A percentile compares a stretch with the other conserved stretches of the same genome.
Evolutionary conservation across 2,113 vertebrate species (phyloP).

Genomic region (Ammospiza caudacuta): DNA sequence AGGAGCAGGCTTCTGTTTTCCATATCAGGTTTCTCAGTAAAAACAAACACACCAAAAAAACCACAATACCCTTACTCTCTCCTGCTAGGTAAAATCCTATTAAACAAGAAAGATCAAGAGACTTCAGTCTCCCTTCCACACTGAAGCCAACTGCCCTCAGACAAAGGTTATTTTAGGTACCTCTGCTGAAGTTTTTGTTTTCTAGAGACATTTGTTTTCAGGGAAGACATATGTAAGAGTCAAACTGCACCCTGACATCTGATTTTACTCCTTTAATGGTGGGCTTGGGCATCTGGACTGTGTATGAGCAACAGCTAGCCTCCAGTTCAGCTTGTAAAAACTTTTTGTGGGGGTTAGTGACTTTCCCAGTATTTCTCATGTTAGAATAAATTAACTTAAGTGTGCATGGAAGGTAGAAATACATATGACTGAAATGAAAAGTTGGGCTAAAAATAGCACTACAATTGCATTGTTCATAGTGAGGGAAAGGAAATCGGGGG

Average conservation of each 20-base stretch:
- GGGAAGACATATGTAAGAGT: not conserved
- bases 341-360: constrained; percentile 7
- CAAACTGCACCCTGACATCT: constrained; percentile 35
- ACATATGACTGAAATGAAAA: constrained; percentile 58
- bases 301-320: constrained; percentile 2
- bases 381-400: constrained; percentile 66
- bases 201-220: constrained; percentile 7
- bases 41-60: not conserved
- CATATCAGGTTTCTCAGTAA: not conserved
- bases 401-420: constrained; percentile 42
- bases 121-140: not conserved
- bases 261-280: constrained; percentile 41
- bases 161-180: not conserved
- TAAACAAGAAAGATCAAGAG: not conserved
- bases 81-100: not conserved
- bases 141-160: not conserved
- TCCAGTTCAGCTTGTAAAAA: constrained; percentile 42
- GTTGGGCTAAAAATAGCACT: constrained; percentile 48
- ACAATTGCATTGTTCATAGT: constrained; percentile 52
- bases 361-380: constrained; percentile 33
- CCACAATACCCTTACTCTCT: not conserved
- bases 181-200: not conserved
- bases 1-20: not conserved
- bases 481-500: constrained; percentile 47
- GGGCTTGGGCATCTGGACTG: constrained; percentile 11